Evolutionary conservation across 2,113 vertebrate species (phyloP).

Genomic region (Peromyscus polionotus): DNA sequence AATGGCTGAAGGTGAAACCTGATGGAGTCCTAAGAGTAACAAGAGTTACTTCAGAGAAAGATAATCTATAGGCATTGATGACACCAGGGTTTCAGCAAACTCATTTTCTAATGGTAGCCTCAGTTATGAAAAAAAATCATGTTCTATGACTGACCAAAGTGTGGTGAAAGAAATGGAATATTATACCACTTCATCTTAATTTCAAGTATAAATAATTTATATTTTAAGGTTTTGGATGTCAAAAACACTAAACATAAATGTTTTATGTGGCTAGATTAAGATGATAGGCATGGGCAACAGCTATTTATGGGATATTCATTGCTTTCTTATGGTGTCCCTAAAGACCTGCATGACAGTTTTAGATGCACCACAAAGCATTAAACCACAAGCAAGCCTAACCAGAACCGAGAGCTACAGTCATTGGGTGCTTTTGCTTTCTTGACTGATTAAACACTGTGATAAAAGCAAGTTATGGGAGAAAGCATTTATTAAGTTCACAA

Average conservation of each 20-base stretch:
- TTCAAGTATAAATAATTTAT: slow-evolving; percentile 14
- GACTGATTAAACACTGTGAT: background rate
- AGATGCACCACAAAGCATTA: background rate
- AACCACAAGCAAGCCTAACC: background rate
- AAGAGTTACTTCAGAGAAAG: background rate
- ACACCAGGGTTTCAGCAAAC: background rate
- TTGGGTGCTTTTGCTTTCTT: background rate
- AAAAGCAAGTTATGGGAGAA: background rate
- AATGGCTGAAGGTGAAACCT: background rate
- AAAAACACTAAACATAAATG: background rate
- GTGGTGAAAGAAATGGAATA: background rate
- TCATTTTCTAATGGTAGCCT: background rate
- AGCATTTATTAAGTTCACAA: background rate
- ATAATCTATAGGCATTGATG: background rate
- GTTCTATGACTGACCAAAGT: background rate
- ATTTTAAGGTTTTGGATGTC: background rate
- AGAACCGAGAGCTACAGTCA: background rate
- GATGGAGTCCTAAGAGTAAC: background rate
- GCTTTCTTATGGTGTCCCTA: background rate
- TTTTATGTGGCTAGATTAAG: background rate
- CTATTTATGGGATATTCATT: background rate
- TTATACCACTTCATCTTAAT: background rate
- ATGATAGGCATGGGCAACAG: background rate
- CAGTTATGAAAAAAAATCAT: background rate
- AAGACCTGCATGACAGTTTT: background rate